phyloP scores from a whole-genome alignment of 2,797 vertebrate species.

The Pogoniulus pusillus region DNA sequence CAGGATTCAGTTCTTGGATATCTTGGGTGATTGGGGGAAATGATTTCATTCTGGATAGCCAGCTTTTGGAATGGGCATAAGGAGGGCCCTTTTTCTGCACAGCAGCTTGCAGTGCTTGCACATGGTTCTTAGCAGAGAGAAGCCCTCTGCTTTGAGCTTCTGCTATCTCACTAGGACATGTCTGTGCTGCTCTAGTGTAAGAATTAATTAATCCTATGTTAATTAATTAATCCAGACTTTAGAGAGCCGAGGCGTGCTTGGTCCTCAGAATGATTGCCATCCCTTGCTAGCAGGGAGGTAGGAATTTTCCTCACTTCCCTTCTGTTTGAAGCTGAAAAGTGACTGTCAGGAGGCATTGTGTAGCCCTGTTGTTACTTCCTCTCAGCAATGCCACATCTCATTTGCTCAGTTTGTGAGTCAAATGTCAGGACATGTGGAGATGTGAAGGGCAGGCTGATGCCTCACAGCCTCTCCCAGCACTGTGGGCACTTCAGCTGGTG shows the following conservation, averaged over 20 bases:
- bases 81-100: not conserved
- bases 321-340: constrained; percentile 30
- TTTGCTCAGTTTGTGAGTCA: constrained; percentile 60
- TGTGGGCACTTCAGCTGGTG: not conserved
- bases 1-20: accelerated
- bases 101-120: not conserved
- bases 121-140: not conserved
- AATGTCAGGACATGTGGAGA: constrained; percentile 49
- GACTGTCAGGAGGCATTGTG: not conserved
- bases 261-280: not conserved
- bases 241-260: not conserved
- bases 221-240: constrained; percentile 47
- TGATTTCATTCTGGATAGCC: not conserved
- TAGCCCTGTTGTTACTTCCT: constrained; percentile 44
- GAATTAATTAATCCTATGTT: constrained; percentile 51
- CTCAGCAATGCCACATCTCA: constrained; percentile 55
- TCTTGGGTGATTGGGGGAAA: not conserved
- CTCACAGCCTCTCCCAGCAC: constrained; percentile 26
- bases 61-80: not conserved
- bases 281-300: not conserved
- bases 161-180: not conserved
- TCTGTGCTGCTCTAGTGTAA: not conserved
- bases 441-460: constrained; percentile 17
- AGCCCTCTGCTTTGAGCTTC: not conserved
- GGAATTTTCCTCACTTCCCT: not conserved